Conservation (phyloP, 2,113 vertebrate species). For the Pelecanus crispus region DNA sequence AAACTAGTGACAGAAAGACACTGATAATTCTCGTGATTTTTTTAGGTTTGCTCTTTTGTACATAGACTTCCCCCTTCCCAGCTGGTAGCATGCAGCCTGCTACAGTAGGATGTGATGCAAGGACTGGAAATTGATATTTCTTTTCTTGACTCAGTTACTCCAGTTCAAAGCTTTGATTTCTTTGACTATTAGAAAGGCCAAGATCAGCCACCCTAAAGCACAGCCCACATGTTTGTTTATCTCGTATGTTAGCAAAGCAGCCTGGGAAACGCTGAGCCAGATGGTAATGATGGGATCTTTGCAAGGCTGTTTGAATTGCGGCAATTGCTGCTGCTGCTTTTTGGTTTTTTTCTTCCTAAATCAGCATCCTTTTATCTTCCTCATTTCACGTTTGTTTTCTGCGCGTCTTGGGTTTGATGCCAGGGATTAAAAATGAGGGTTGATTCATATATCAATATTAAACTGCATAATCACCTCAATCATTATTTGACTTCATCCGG, state of each 20-base stretch:
- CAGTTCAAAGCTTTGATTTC: constrained; percentile 41
- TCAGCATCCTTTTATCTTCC: constrained; percentile 66
- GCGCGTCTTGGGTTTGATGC: constrained; percentile 28
- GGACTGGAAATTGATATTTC: constrained; percentile 27
- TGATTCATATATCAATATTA: constrained; percentile 12
- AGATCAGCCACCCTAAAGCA: constrained; percentile 43
- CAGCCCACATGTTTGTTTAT: constrained; percentile 25
- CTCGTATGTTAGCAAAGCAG: background rate
- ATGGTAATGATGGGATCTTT: constrained; percentile 46
- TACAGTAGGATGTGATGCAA: background rate
- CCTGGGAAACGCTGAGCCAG: constrained; percentile 14
- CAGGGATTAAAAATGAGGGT: constrained; percentile 52
- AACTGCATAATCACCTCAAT: constrained; percentile 27
- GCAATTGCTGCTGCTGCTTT: constrained; percentile 15
- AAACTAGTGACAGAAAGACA: background rate
- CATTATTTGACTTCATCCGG: background rate
- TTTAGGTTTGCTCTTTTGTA: background rate
- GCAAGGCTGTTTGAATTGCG: background rate
- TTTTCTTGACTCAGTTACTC: constrained; percentile 34
- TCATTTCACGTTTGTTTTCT: constrained; percentile 62
- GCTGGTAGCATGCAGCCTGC: background rate
- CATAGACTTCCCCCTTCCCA: background rate
- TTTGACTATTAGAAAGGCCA: constrained; percentile 39
- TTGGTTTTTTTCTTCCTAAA: background rate
- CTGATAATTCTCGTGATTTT: background rate